Conservation (phyloP, 2,113 vertebrate species). For the Lontra canadensis region DNA sequence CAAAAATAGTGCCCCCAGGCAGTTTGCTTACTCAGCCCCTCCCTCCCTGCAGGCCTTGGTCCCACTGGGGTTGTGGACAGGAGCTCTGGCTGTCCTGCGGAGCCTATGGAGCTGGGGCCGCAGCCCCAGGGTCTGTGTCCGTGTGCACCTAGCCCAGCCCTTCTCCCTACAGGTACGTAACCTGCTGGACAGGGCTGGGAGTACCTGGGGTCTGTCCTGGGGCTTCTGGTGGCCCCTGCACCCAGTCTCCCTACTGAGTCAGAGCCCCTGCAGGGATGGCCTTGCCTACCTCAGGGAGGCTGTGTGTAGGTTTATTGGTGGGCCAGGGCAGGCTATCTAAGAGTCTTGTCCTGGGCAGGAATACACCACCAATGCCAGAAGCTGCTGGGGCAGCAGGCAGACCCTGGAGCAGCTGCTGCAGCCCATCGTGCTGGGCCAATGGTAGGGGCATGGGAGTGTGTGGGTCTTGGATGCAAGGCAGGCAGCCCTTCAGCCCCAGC, state of each 20-base stretch:
- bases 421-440: conserved; percentile 85
- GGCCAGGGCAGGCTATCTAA: not conserved
- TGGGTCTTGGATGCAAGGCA: not conserved
- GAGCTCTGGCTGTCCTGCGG: conserved; percentile 44
- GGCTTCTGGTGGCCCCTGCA: not conserved
- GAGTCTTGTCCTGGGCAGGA: conserved; percentile 83
- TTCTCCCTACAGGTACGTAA: conserved; percentile 91
- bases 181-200: not conserved
- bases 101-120: conserved; percentile 75
- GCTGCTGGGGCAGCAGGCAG: conserved; percentile 79
- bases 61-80: conserved; percentile 53
- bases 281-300: not conserved
- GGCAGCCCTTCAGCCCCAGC: not conserved
- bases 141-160: conserved; percentile 91
- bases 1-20: not conserved
- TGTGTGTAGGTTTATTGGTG: not conserved
- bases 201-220: not conserved
- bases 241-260: not conserved
- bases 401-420: conserved; percentile 87
- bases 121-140: conserved; percentile 79
- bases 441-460: conserved; percentile 80
- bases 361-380: conserved; percentile 82
- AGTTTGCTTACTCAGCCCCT: not conserved
- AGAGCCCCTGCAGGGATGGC: not conserved
- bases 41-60: not conserved